phyloP scores from a whole-genome alignment of 2,888 invertebrate genomes.

The Diadromus collaris region DNA sequence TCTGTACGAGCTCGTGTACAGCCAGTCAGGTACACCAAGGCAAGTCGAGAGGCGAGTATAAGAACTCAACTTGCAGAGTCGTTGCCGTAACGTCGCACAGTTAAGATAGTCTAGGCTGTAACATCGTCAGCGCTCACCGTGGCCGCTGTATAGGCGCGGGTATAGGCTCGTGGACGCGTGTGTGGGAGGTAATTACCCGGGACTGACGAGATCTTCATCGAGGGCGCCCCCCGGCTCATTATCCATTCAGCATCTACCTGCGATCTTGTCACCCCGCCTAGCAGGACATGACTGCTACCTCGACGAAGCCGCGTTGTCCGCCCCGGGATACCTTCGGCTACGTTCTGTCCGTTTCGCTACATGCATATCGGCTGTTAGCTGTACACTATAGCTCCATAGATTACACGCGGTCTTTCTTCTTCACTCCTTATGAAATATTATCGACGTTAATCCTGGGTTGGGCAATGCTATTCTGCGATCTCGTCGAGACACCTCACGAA shows the following conservation, averaged over 20 bases:
- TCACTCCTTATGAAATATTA: not conserved
- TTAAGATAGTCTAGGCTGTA: slow-evolving; percentile 45
- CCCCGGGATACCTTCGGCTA: slow-evolving; percentile 53
- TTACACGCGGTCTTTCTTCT: slow-evolving; percentile 31
- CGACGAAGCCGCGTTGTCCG: slow-evolving; percentile 47
- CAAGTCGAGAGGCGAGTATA: slow-evolving; percentile 30
- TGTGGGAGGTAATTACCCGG: slow-evolving; percentile 74
- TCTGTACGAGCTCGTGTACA: slow-evolving; percentile 54
- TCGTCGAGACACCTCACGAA: not conserved
- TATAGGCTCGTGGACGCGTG: slow-evolving; percentile 51
- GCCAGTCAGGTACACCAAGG: slow-evolving; percentile 41
- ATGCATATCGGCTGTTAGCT: slow-evolving; percentile 39
- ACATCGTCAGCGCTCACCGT: slow-evolving; percentile 40
- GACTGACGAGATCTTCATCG: slow-evolving; percentile 76
- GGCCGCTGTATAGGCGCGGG: slow-evolving; percentile 32
- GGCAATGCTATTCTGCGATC: not conserved
- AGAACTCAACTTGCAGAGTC: slow-evolving; percentile 48
- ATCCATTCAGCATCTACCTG: slow-evolving; percentile 73
- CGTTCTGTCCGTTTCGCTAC: slow-evolving; percentile 40
- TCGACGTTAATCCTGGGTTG: not conserved
- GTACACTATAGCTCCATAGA: slow-evolving; percentile 10
- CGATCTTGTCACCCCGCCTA: slow-evolving; percentile 70
- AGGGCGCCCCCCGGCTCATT: slow-evolving; percentile 64
- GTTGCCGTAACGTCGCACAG: slow-evolving; percentile 49
- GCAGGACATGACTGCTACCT: slow-evolving; percentile 59